Evolutionary conservation across 2,797 vertebrate species (phyloP).

Genomic region (Argyrosomus regius): DNA sequence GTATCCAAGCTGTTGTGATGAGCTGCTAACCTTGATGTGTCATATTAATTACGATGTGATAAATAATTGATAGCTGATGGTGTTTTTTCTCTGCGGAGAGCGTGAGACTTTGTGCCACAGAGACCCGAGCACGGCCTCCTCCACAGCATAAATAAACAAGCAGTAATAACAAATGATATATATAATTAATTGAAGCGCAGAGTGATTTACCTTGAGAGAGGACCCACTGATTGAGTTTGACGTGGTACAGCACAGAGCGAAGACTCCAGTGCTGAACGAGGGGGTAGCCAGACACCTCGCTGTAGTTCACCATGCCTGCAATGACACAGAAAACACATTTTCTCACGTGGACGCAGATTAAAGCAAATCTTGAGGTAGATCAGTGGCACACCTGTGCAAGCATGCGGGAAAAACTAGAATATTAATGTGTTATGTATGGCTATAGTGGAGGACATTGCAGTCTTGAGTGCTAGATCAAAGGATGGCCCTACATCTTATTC

Average conservation of each 20-base stretch:
- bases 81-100: slow-evolving; percentile 8
- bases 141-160: slow-evolving; percentile 43
- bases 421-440: slow-evolving; percentile 43
- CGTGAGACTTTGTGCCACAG: slow-evolving; percentile 1
- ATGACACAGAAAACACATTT: slow-evolving; percentile 3
- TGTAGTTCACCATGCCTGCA: slow-evolving; percentile 99
- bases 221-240: slow-evolving; percentile 94
- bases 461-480: slow-evolving; percentile 60
- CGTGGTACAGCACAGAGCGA: slow-evolving; percentile 94
- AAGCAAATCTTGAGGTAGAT: slow-evolving; percentile 2
- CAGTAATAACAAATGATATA: slow-evolving; percentile 25
- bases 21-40: slow-evolving; percentile 59
- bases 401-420: slow-evolving; percentile 1
- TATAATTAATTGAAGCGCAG: slow-evolving; percentile 1
- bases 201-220: slow-evolving; percentile 92
- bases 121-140: slow-evolving; percentile 7
- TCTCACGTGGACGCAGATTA: background rate
- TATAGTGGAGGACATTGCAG: slow-evolving; percentile 23
- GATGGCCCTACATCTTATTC: slow-evolving; percentile 28
- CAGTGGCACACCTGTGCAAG: slow-evolving; percentile 10
- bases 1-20: slow-evolving; percentile 43
- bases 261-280: slow-evolving; percentile 96
- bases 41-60: slow-evolving; percentile 50
- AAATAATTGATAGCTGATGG: slow-evolving; percentile 41
- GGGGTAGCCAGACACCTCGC: slow-evolving; percentile 96